Percentiles rank a stretch among this genome's conserved stretches.
Evolutionary conservation across 2,888 invertebrate genomes (phyloP).

Genomic region (Tetropium fuscum): DNA sequence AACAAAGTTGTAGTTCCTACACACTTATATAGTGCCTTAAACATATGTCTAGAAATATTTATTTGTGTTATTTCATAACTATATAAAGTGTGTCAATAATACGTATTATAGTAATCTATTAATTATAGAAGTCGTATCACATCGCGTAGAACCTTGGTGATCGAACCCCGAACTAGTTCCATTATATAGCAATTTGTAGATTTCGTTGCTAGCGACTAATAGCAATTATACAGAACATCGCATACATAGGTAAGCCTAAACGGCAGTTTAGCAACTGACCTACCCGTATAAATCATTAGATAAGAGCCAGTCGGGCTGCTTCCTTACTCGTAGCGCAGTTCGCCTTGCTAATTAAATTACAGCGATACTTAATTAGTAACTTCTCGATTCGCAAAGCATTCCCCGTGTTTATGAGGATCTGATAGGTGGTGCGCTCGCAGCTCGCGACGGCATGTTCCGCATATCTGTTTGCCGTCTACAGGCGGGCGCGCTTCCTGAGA

Average conservation of each 20-base stretch:
- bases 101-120: too few species aligned
- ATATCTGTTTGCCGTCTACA: too few species aligned
- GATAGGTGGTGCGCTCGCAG: slow-evolving; percentile 6
- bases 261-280: slow-evolving; percentile 57
- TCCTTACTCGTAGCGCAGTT: slow-evolving; percentile 53
- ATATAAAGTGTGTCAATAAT: too few species aligned
- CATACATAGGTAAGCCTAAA: slow-evolving; percentile 55
- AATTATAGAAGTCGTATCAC: too few species aligned
- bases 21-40: too few species aligned
- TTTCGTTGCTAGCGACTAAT: slow-evolving; percentile 38
- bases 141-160: too few species aligned
- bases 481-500: too few species aligned
- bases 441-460: too few species aligned
- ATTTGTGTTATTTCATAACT: too few species aligned
- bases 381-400: slow-evolving; percentile 18
- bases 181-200: slow-evolving; percentile 53
- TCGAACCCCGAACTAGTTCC: slow-evolving; percentile 49
- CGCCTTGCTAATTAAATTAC: slow-evolving; percentile 60
- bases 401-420: slow-evolving; percentile 5
- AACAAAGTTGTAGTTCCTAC: too few species aligned
- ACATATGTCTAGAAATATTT: too few species aligned
- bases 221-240: slow-evolving; percentile 54
- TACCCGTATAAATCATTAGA: slow-evolving; percentile 58
- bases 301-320: slow-evolving; percentile 51
- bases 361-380: slow-evolving; percentile 58